A percentile compares a stretch with the other conserved stretches of the same genome.
Evolutionary conservation across 2,797 vertebrate species (phyloP).

Genomic region (Pygocentrus nattereri): DNA sequence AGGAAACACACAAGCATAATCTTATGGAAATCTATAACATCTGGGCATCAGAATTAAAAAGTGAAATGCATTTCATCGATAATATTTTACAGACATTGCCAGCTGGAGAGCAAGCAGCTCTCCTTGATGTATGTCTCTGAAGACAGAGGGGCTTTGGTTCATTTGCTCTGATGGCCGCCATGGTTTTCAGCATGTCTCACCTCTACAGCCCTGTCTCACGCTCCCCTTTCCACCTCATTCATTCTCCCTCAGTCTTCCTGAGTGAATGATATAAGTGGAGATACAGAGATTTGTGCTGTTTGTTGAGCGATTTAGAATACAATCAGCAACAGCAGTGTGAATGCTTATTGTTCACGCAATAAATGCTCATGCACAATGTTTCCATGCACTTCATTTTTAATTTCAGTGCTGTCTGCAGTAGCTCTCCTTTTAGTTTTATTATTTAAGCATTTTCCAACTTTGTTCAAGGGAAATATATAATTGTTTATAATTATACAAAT

Average conservation of each 20-base stretch:
- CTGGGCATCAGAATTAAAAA: constrained; percentile 20
- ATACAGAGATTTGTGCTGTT: not conserved
- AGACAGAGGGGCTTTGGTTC: constrained; percentile 54
- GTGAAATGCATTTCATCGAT: constrained; percentile 54
- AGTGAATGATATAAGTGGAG: constrained; percentile 8
- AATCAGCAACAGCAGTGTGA: not conserved
- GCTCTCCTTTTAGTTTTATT: not conserved
- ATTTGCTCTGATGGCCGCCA: constrained; percentile 43
- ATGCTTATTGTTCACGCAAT: constrained; percentile 8
- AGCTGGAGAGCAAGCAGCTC: constrained; percentile 55
- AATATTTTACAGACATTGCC: constrained; percentile 62
- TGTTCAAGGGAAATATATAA: constrained; percentile 8
- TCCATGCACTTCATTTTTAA: not conserved
- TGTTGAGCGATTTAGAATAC: not conserved
- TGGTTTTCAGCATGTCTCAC: constrained; percentile 49
- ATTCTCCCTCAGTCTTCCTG: constrained; percentile 16
- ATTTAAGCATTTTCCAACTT: not conserved
- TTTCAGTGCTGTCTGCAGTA: not conserved
- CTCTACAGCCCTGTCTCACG: constrained; percentile 46
- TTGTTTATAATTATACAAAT: not conserved
- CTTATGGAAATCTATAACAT: constrained; percentile 9
- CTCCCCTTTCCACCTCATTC: constrained; percentile 44
- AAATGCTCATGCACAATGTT: not conserved
- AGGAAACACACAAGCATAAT: not conserved
- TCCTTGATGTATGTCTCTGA: constrained; percentile 63